Evolutionary conservation across 37 sponge, comb jelly and placozoan species (phyloP), one percentile per base, ranked within the genome.

Genomic region (Theonella swinhoei): DNA sequence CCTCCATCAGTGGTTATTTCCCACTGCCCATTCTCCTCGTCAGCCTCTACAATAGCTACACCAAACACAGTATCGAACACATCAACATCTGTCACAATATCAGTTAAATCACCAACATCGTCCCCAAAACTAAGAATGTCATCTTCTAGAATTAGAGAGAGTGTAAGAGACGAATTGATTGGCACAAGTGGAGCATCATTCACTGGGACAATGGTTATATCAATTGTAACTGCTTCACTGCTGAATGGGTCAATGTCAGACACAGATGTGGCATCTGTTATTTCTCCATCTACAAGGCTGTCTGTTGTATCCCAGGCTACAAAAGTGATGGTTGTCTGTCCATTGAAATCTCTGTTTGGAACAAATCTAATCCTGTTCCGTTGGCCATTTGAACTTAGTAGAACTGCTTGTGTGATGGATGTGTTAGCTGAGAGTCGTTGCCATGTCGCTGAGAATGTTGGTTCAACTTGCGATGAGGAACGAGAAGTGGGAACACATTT

Each of bases 181-280:
- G 64, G 58, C 17, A 95, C 66, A 9, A 95, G 25, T 28, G 97
- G 97, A 28, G 94, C 97, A 86, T 96, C 94, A 64, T 96, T 96
- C 23, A 91, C 84, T 30, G 78, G 81, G 1, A 39, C 42, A 8
- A 96, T 86, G 40, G 5, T 75, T 31, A 90, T 75, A 1, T 32
- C 85, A 35, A 91, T 34, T 0, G 63, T 63, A 32, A 80, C 75
- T 1, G 54, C 24, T 4, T 73, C 70, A 29, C 71, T 66, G 39
- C 97, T 96, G 76, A 66, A 96, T 4, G 97, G 64, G 30, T 91
- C 97, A 75, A 47, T 90, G 1, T 23, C 64, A 8, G 89, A 85
- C 0, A 60, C 36, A 39, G 81, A 83, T 0, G 78, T 78, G 7
- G 91, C 88, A 62, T 88, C 75, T n/a, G 85, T 76, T 11, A 91